Base-by-base conservation (phyloP, 2,797 vertebrate genomes). In the Ispidina picta region DNA sequence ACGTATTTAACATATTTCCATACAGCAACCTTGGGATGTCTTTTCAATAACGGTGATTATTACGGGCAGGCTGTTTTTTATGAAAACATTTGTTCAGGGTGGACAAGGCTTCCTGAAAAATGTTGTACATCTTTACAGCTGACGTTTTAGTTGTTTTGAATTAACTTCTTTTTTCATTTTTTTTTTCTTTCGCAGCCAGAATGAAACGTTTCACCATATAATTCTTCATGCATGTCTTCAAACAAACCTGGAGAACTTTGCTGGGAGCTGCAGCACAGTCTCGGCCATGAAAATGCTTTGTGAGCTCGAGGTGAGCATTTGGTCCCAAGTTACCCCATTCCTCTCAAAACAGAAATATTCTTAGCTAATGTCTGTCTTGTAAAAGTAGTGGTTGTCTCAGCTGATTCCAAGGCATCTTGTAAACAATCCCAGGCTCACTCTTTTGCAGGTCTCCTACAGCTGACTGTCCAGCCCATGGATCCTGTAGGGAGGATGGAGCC, bases 1-100 rank as follows among this genome's bases (percentile, higher is more conserved):
- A 97, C 62, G 55, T 96, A 97, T 97, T 98, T 96, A 97, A 98
- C 95, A 91, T 97, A 97, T 97, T 98, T 97, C 96, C 96, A 96
- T 93, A 89, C 85, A 92, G 96, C 80, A 97, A 95, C 85, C 89
- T 95, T 97, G 92, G 83, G 94, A 97, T 96, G 94, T 97, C 95
- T 97, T 95, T 94, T 97, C 95, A 95, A 86, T 95, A 97, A 96
- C 85, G 88, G 96, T 88, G 90, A 97, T 97, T 97, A 96, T 97
- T 94, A 97, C 87, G 23, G 94, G 84, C 95, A 96, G 94, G 89
- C 88, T 97, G 95, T 95, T 97, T 97, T 92, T 93, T 91, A 95
- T 96, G 94, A 97, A 98, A 97, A 97, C 96, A 97, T 97, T 97
- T 96, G 89, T 96, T 95, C 91, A 95, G 82, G 95, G 94, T 96